A percentile compares a stretch with the other conserved stretches of the same genome.
Evolutionary conservation across 1,140 invertebrate species (phyloP).

Genomic region (Gonatopus flavifemur): DNA sequence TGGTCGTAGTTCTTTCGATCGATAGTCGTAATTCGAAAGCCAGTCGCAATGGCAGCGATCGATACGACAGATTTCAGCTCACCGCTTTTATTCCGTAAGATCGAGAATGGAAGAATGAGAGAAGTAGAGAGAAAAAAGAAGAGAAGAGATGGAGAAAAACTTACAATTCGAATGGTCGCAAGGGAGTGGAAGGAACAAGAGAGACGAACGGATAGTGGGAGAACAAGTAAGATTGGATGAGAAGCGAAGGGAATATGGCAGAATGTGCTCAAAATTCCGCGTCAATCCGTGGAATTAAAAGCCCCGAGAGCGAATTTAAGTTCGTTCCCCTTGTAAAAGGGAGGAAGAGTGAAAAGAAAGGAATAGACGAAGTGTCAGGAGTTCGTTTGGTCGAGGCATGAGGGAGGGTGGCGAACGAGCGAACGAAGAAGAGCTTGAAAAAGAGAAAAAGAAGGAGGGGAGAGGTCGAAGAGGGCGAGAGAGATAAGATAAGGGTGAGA

Average conservation of each 20-base stretch:
- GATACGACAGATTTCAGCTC: conserved; percentile 26
- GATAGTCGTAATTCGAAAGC: conserved; percentile 25
- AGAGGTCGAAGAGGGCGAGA: conserved; percentile 12
- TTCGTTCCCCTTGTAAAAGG: conserved; percentile 10
- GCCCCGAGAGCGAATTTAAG: conserved; percentile 41
- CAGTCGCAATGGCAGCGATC: conserved; percentile 23
- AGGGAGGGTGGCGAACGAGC: conserved; percentile 1
- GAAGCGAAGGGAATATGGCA: conserved; percentile 5
- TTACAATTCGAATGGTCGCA: too few species aligned
- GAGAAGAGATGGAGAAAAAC: too few species aligned
- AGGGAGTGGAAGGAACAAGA: not conserved
- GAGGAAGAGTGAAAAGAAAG: conserved; percentile 5
- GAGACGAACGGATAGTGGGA: not conserved
- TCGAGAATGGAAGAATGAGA: too few species aligned
- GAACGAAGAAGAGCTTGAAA: not conserved
- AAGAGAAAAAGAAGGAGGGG: conserved; percentile 6
- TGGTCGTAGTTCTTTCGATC: conserved; percentile 24
- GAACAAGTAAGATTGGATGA: not conserved
- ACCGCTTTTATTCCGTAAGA: conserved; percentile 2
- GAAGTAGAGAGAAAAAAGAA: too few species aligned
- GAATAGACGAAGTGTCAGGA: not conserved
- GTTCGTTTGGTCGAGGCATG: too few species aligned
- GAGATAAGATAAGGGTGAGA: conserved; percentile 57
- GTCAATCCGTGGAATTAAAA: conserved; percentile 47
- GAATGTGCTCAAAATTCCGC: conserved; percentile 21